Evolutionary conservation across 2,113 vertebrate species (phyloP).

Genomic region (Dunckerocampus dactyliophorus): DNA sequence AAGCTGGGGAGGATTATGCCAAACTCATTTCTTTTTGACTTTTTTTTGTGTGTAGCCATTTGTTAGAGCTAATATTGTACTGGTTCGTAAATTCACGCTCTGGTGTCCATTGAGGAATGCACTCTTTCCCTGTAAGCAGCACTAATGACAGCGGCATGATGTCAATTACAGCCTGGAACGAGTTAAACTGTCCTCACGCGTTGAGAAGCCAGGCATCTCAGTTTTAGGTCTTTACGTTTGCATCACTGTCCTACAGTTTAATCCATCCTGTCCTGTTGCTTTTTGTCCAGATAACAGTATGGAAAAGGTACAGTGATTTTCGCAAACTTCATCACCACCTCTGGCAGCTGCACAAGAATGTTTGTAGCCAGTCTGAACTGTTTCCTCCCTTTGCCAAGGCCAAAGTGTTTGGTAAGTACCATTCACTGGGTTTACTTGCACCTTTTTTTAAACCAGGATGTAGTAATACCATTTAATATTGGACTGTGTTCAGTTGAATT

Average conservation of each 20-base stretch:
- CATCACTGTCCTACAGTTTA: background rate
- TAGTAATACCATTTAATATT: no score
- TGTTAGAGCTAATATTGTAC: no score
- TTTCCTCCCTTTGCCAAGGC: constrained; percentile 96
- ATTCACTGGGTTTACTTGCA: background rate
- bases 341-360: constrained; percentile 90
- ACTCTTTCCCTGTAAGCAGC: constrained; percentile 10
- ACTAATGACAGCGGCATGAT: constrained; percentile 61
- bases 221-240: constrained; percentile 2
- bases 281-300: constrained; percentile 84
- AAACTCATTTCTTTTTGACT: background rate
- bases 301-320: constrained; percentile 98
- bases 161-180: constrained; percentile 47
- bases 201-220: constrained; percentile 1
- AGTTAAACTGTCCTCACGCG: constrained; percentile 14
- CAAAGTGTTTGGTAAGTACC: constrained; percentile 91
- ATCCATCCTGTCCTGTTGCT: constrained; percentile 9
- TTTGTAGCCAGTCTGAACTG: constrained; percentile 87
- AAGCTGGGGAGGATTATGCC: no score
- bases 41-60: no score
- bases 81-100: no score
- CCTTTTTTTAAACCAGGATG: background rate
- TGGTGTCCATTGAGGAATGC: constrained; percentile 18
- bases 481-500: no score
- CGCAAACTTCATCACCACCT: constrained; percentile 95